Evolutionary conservation across 2,113 vertebrate species (phyloP).

Genomic region (Sapayoa aenigma): DNA sequence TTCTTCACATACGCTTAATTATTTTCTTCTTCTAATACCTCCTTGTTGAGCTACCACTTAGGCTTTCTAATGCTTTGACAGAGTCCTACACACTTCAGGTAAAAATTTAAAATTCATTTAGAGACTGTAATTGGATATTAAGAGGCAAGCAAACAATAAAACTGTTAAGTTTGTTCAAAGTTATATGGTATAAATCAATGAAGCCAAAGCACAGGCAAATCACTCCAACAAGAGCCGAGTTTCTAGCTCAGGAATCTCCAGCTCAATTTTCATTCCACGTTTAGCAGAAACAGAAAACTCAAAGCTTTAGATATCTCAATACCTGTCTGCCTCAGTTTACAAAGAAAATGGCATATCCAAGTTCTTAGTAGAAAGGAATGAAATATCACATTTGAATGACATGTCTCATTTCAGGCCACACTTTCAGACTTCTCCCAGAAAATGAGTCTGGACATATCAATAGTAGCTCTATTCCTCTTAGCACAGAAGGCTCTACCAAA

Average conservation of each 20-base stretch:
- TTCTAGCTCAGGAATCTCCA: neutral
- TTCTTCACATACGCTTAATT: neutral
- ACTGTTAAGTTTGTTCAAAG: neutral
- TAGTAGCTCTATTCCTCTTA: neutral
- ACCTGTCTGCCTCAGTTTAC: neutral
- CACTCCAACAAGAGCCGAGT: neutral
- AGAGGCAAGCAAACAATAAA: neutral
- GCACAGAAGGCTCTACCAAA: neutral
- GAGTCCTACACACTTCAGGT: neutral
- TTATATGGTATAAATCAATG: neutral
- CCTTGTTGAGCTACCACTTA: neutral
- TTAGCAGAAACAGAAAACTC: neutral
- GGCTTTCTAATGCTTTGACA: neutral
- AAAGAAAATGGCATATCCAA: neutral
- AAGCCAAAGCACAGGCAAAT: neutral
- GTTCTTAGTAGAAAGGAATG: neutral
- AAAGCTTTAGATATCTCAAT: neutral
- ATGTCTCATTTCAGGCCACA: neutral
- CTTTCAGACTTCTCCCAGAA: neutral
- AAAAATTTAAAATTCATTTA: neutral
- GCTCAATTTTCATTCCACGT: neutral
- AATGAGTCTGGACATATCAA: neutral
- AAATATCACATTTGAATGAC: neutral
- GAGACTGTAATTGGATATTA: neutral
- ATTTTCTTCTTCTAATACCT: neutral